phyloP scores from a whole-genome alignment of 2,797 vertebrate species.

The Antennarius maculatus region DNA sequence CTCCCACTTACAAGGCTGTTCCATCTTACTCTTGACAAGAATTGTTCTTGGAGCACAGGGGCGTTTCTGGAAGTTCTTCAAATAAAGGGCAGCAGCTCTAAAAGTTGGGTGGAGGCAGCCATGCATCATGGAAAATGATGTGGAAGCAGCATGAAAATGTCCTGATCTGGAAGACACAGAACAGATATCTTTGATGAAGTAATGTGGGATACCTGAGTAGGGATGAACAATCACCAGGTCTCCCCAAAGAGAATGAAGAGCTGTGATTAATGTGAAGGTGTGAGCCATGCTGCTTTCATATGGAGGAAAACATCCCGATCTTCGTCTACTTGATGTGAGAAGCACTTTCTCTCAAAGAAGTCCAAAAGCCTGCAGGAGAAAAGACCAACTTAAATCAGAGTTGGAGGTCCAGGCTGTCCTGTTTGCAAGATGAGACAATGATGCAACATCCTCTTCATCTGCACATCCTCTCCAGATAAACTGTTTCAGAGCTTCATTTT shows the following conservation, averaged over 20 bases:
- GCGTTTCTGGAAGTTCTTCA: conserved; percentile 24
- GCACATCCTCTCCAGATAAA: conserved; percentile 34
- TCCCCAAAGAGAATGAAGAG: not conserved
- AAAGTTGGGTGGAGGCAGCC: conserved; percentile 6
- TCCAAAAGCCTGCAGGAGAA: conserved; percentile 11
- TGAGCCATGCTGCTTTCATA: not conserved
- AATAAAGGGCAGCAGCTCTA: conserved; percentile 8
- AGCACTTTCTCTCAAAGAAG: not conserved
- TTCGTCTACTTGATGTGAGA: conserved; percentile 18
- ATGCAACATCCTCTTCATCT: conserved; percentile 41
- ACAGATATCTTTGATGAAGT: conserved; percentile 12
- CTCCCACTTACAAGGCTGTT: conserved; percentile 7
- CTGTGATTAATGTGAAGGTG: not conserved
- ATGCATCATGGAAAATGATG: conserved; percentile 22
- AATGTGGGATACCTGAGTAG: not conserved
- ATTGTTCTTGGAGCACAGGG: not conserved
- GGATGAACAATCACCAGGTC: not conserved
- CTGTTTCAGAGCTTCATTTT: conserved; percentile 35
- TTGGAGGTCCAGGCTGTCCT: conserved; percentile 11
- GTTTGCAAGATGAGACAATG: conserved; percentile 24
- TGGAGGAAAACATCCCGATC: conserved; percentile 13
- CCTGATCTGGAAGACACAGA: conserved; percentile 2
- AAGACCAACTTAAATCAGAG: conserved; percentile 14
- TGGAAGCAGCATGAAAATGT: not conserved
- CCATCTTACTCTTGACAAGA: not conserved